Percentiles rank a stretch among this genome's conserved stretches.
These are phyloP conservation scores for Ellobius talpinus DNA, from an alignment of 2,113 vertebrate species.

Conservation along the genomic window DNA sequence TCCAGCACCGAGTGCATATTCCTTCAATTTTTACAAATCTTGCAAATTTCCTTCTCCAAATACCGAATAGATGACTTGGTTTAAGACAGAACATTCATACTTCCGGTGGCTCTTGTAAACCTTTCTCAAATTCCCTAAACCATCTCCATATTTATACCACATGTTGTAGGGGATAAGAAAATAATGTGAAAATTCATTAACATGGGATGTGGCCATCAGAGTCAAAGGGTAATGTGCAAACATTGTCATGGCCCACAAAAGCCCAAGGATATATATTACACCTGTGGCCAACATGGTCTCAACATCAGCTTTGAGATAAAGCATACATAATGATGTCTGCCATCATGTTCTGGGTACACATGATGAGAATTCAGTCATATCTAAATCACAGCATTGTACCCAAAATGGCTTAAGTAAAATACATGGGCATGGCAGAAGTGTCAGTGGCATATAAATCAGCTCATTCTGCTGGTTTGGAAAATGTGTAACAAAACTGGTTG, in stretches of 20 bases:
- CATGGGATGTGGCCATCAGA: background rate
- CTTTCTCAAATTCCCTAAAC: background rate
- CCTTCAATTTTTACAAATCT: background rate
- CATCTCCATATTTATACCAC: background rate
- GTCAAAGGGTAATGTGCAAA: background rate
- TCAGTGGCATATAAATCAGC: background rate
- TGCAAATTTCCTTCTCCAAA: background rate
- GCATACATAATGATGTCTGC: too few relatives aligned
- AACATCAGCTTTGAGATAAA: background rate
- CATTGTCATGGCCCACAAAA: background rate
- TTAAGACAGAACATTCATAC: background rate
- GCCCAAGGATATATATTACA: background rate
- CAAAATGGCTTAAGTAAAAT: background rate
- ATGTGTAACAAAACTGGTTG: background rate
- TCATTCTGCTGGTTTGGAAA: background rate
- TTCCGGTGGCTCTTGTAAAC: background rate
- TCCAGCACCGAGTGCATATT: background rate
- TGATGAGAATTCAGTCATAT: background rate
- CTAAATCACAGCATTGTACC: background rate
- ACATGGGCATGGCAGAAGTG: background rate
- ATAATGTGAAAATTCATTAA: background rate
- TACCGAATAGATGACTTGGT: background rate
- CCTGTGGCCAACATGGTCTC: accelerated
- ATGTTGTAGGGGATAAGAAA: background rate
- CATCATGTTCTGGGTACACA: background rate